A percentile compares a stretch with the other conserved stretches of the same genome.
Evolutionary conservation across 2,113 vertebrate genomes (phyloP).

Genomic region (Cyprinus carpio): DNA sequence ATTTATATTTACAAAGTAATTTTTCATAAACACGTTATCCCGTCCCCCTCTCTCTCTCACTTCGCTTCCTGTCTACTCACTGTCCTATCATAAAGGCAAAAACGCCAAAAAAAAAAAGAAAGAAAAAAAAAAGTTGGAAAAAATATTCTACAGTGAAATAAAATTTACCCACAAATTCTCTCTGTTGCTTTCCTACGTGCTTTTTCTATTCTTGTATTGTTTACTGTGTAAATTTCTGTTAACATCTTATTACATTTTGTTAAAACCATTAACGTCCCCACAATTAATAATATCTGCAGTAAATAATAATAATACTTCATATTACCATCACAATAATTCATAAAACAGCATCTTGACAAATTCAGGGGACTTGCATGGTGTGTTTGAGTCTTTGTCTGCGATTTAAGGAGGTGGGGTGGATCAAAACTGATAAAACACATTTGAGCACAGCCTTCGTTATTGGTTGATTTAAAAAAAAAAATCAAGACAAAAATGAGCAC

Average conservation of each 20-base stretch:
- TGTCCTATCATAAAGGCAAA: background rate
- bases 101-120: too few species aligned
- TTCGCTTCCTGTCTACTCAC: background rate
- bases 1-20: constrained; percentile 57
- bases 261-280: background rate
- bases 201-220: constrained; percentile 21
- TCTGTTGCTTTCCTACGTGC: background rate
- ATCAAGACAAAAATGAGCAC: background rate
- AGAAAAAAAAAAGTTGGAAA: too few species aligned
- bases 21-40: constrained; percentile 49
- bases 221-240: background rate
- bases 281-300: background rate
- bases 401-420: background rate
- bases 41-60: background rate
- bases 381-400: background rate
- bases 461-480: constrained; percentile 8
- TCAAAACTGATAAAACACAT: constrained; percentile 3
- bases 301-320: background rate
- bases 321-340: constrained; percentile 7
- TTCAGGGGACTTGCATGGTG: background rate
- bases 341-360: background rate
- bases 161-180: constrained; percentile 24
- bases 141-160: constrained; percentile 50
- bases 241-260: background rate
- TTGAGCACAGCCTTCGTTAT: background rate